Conservation (phyloP, 2,113 vertebrate genomes). For the Crotalus tigris region DNA sequence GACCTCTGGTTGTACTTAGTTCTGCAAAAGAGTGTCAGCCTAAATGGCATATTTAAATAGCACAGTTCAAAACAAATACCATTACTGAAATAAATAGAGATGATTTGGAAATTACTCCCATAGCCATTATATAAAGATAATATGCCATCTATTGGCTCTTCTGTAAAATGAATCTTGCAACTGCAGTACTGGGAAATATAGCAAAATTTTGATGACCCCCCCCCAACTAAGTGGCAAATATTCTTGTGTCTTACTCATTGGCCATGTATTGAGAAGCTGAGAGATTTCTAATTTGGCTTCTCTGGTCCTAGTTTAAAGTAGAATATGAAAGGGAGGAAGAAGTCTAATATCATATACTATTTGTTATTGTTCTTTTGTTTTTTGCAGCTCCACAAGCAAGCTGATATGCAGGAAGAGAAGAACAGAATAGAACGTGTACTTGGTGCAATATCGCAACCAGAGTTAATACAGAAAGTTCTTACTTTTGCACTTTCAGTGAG, state of each 20-base stretch:
- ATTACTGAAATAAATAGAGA: not conserved
- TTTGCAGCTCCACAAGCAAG: constrained; percentile 92
- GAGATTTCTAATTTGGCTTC: not conserved
- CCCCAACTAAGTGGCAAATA: not conserved
- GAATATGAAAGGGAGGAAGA: not conserved
- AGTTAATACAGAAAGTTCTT: constrained; percentile 97
- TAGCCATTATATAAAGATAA: not conserved
- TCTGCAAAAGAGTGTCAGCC: not conserved
- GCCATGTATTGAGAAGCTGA: not conserved
- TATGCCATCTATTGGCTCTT: constrained; percentile 62
- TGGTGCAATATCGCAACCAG: constrained; percentile 89
- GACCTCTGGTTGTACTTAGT: not conserved
- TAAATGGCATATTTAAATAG: not conserved
- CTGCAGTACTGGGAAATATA: not conserved
- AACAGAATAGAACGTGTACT: constrained; percentile 94
- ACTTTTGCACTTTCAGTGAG: constrained; percentile 94
- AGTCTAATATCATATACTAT: not conserved
- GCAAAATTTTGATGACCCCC: not conserved
- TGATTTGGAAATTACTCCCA: not conserved
- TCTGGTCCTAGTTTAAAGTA: not conserved
- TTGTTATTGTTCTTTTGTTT: constrained; percentile 16
- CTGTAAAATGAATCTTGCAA: not conserved
- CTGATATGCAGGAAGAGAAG: constrained; percentile 99
- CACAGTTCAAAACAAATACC: not conserved
- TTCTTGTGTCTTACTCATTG: constrained; percentile 20